A percentile compares a stretch with the other conserved stretches of the same genome.
Evolutionary conservation across 2,797 vertebrate species (phyloP).

Genomic region (Propithecus deckenii): DNA sequence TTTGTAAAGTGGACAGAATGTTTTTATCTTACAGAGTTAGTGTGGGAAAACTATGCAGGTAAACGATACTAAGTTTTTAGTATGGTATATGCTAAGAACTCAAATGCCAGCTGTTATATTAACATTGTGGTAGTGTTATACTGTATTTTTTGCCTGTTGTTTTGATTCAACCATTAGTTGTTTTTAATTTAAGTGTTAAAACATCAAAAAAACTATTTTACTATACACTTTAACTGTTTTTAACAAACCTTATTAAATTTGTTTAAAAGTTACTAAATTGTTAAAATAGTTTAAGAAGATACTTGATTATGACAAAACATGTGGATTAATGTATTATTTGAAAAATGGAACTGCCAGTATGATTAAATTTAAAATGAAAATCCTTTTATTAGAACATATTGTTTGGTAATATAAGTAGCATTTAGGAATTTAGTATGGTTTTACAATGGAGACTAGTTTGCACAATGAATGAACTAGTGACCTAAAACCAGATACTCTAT

Average conservation of each 20-base stretch:
- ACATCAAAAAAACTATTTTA: background rate
- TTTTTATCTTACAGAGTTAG: background rate
- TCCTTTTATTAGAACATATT: constrained; percentile 39
- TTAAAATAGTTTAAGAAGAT: background rate
- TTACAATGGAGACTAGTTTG: background rate
- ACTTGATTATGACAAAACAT: constrained; percentile 33
- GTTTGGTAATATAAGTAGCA: constrained; percentile 44
- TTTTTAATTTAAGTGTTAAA: constrained; percentile 44
- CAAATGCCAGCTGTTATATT: background rate
- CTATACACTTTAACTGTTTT: background rate
- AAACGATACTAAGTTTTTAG: background rate
- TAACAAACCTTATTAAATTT: background rate
- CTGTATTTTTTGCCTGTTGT: background rate
- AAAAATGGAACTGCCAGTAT: constrained; percentile 34
- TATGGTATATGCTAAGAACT: background rate
- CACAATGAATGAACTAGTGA: background rate
- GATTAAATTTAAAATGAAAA: constrained; percentile 21
- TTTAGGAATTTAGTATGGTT: background rate
- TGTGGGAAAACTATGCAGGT: background rate
- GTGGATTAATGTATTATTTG: constrained; percentile 28
- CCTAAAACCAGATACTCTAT: background rate
- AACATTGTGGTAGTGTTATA: background rate
- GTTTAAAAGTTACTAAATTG: constrained; percentile 1
- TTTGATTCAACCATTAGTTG: constrained; percentile 21
- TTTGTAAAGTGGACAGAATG: background rate